These are phyloP conservation scores for Plusia festucae DNA, from an alignment of 2,888 invertebrate species.

Conservation along the genomic window DNA sequence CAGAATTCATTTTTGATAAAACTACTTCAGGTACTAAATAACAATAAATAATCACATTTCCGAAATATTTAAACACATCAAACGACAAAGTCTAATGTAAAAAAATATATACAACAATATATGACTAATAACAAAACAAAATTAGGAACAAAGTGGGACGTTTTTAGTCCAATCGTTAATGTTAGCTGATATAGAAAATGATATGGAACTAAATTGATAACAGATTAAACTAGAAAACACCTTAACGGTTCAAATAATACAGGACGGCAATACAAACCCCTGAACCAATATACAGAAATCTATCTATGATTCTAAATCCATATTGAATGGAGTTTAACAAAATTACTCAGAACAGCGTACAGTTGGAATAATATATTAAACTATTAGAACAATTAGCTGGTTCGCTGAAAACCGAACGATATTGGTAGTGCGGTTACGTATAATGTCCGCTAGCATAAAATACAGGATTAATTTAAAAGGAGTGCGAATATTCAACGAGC, in stretches of 20 bases:
- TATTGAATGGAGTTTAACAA: slow-evolving; percentile 10
- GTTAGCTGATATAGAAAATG: not conserved
- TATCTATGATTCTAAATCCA: not conserved
- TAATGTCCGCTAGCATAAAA: not conserved
- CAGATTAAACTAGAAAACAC: slow-evolving; percentile 5
- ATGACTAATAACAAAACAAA: not conserved
- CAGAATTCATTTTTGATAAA: slow-evolving; percentile 18
- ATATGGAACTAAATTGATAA: slow-evolving; percentile 7
- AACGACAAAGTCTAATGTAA: not conserved
- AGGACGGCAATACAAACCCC: slow-evolving; percentile 36
- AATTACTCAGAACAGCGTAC: slow-evolving; percentile 13
- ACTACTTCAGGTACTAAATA: not conserved
- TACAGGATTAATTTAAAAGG: no score
- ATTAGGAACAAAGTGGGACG: not conserved
- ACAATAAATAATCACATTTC: slow-evolving; percentile 9
- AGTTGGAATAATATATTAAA: slow-evolving; percentile 23
- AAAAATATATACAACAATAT: not conserved
- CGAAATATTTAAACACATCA: not conserved
- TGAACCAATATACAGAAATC: slow-evolving; percentile 12
- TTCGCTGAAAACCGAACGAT: slow-evolving; percentile 30
- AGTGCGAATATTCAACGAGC: no score
- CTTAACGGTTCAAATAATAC: slow-evolving; percentile 34
- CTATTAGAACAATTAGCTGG: slow-evolving; percentile 28
- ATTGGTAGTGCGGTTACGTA: slow-evolving; percentile 13
- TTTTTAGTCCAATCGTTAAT: not conserved